Conservation (phyloP, 2,797 vertebrate genomes). For the Psittacula echo region DNA sequence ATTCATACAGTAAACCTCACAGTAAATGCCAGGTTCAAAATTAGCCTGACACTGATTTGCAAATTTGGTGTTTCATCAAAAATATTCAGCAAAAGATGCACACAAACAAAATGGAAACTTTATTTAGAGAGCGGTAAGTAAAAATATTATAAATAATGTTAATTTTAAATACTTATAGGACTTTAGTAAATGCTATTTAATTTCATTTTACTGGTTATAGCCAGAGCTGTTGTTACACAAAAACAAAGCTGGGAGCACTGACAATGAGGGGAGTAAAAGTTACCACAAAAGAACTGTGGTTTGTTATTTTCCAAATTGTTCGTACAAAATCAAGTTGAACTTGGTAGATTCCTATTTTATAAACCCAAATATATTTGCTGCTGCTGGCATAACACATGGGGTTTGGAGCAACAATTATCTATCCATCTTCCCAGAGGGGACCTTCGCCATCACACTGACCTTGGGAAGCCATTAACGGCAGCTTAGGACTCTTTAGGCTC, state of each 20-base stretch:
- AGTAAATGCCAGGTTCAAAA: constrained; percentile 18
- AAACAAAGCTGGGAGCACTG: background rate
- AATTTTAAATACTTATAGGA: background rate
- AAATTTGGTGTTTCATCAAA: background rate
- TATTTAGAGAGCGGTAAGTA: background rate
- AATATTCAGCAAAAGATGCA: background rate
- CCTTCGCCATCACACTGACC: background rate
- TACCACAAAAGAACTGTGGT: background rate
- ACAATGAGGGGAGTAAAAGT: background rate
- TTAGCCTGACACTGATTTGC: background rate
- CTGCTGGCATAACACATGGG: background rate
- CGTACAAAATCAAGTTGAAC: background rate
- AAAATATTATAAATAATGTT: background rate
- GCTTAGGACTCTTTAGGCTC: background rate
- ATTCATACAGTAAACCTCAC: constrained; percentile 30
- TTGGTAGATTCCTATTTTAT: background rate
- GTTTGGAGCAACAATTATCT: background rate
- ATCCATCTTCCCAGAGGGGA: background rate
- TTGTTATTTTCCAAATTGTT: background rate
- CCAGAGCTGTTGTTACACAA: background rate
- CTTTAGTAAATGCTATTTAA: background rate
- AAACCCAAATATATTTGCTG: background rate
- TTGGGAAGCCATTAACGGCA: background rate
- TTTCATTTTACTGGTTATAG: background rate
- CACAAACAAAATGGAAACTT: background rate